Base-by-base conservation (phyloP, 2,113 vertebrate genomes). In the Sakesphorus luctuosus region DNA sequence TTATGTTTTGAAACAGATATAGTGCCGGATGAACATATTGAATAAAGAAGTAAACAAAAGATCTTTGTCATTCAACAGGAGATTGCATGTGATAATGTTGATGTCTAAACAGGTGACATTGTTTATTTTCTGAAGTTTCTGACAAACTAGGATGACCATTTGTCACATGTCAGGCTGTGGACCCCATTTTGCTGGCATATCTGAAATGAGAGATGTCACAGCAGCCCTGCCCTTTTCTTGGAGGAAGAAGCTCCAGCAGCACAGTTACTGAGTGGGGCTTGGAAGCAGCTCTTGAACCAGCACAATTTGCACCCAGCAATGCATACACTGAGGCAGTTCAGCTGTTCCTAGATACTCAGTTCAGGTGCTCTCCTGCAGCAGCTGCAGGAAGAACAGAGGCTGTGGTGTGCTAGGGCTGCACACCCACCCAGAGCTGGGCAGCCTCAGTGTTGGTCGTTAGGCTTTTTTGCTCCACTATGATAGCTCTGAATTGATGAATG, bases 341-440 rank as follows among this genome's bases (percentile, higher is more conserved):
- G 67, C 46, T 4, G 1, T 31, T 84, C 50, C 35, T 66, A 14
- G 5, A 2, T 6, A 11, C 5, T 23, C 43, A 2, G 1, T 17
- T 40, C 59, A 72, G 49, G 26, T 67, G 40, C 38, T 62, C 13
- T 75, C 18, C 23, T 63, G 56, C 36, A 63, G 23, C 43, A 50
- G n/a, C 43, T 13, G 15, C 6, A 17, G 28, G 29, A 68, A 28
- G 13, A 47, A 40, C 40, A 61, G 55, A 56, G 43, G 33, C 43
- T 46, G 33, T 23, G 29, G 14, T 19, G 35, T 28, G 3, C 23
- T 15, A 25, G 20, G 28, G 18, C 62, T 1, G 2, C 26, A 38
- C 7, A 14, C 18, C 8, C 15, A 2, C 0, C 0, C 59, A 12
- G 0, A 0, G 11, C 50, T 58, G 18, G 23, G 20, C 38, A 21